Evolutionary conservation across 2,113 vertebrate genomes (phyloP), one percentile per base, ranked within the genome.

Genomic region (Aleadryas rufinucha): DNA sequence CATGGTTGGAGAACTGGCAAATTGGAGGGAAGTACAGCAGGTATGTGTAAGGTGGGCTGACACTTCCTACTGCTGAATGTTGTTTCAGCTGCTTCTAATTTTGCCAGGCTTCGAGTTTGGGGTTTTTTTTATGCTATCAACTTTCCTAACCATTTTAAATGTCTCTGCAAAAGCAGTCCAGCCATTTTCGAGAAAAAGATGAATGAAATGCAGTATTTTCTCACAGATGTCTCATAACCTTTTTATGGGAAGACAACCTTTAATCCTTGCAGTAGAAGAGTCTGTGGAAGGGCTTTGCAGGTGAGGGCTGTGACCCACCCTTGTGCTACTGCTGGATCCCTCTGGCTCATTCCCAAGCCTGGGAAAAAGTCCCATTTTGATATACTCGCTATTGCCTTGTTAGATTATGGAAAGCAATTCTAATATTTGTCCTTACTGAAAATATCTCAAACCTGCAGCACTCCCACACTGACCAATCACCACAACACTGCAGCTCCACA

Each of bases 71-170:
- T 47, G 35, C 52, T 74, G 65, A 11, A 27, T 70, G 37, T 68
- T 42, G 33, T 60, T 93, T 75, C 45, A 90, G 45, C 63, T 86
- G 66, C 74, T 89, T 90, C 56, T 82, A 22, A 68, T 81, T 84
- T 79, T 75, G 35, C 47, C 33, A 50, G 57, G 57, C 26, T 63
- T 74, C 13, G 64, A 52, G 12, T 39, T 87, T 85, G n/a, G 4
- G 13, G 17, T 11, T 30, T 22, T 41, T 70, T 63, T 30, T 6
- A 56, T 37, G 22, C 22, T 26, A 39, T 76, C 41, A 44, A 22
- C n/a, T 71, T 76, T 75, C 69, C 45, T 50, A 59, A 13, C 7
- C 19, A 49, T 84, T 86, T 77, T 10, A 81, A 81, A 68, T 18
- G 19, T 16, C 24, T 78, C 65, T 71, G 60, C 44, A 75, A 71